A percentile compares a stretch with the other conserved stretches of the same genome.
These are phyloP conservation scores for Mycalesis mineus DNA, from an alignment of 2,888 invertebrate genomes.

Conservation along the genomic window DNA sequence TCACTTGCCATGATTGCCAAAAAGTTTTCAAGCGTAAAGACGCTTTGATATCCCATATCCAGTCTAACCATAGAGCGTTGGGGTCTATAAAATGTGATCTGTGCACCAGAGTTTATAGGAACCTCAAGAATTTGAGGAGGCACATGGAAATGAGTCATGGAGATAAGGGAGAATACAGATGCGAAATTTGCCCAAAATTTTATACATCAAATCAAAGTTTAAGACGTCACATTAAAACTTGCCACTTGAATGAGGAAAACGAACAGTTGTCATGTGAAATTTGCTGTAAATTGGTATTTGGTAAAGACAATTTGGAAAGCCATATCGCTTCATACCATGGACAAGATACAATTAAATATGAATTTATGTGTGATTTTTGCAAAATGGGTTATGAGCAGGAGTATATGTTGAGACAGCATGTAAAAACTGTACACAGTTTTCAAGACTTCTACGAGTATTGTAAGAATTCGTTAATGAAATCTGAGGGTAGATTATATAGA, in stretches of 20 bases:
- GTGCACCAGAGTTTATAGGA: conserved; percentile 54
- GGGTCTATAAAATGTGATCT: conserved; percentile 43
- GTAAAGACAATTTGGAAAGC: conserved; percentile 37
- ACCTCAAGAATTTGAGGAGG: conserved; percentile 51
- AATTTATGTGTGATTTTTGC: conserved; percentile 43
- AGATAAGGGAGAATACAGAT: conserved; percentile 46
- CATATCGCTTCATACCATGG: conserved; percentile 35
- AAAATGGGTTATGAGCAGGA: conserved; percentile 44
- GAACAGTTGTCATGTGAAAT: conserved; percentile 36
- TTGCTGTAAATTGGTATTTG: conserved; percentile 36
- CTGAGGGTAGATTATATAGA: conserved; percentile 15
- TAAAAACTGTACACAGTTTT: conserved; percentile 55
- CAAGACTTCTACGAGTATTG: conserved; percentile 58
- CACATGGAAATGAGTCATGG: conserved; percentile 58
- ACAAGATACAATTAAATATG: conserved; percentile 16
- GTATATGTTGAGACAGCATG: conserved; percentile 45
- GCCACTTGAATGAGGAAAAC: conserved; percentile 36
- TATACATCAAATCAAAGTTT: conserved; percentile 60
- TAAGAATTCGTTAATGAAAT: conserved; percentile 40
- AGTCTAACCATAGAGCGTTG: conserved; percentile 40
- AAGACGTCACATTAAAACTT: conserved; percentile 43
- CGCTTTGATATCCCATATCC: conserved; percentile 50
- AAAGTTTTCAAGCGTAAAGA: conserved; percentile 52
- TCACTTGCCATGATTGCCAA: conserved; percentile 52
- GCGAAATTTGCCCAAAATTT: conserved; percentile 56